These are phyloP conservation scores for Zophobas morio DNA, from an alignment of 1,140 invertebrate species.

Conservation along the genomic window DNA sequence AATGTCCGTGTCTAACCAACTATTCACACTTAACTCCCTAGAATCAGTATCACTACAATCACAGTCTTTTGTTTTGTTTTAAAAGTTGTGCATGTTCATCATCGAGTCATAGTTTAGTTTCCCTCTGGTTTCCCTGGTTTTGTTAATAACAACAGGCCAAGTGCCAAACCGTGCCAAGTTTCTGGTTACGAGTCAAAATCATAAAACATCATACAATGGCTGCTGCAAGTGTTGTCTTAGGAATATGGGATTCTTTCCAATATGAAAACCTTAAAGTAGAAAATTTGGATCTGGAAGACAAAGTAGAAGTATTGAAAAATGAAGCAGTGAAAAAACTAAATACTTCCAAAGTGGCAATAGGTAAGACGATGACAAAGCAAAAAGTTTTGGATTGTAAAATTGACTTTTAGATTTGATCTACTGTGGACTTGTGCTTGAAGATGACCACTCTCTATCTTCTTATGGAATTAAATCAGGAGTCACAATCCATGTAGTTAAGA, in stretches of 20 bases:
- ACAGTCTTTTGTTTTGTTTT: too few relatives aligned
- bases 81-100: too few relatives aligned
- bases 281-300: conserved; percentile 69
- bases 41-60: too few relatives aligned
- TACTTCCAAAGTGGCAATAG: conserved; percentile 68
- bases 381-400: conserved; percentile 12
- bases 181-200: neutral
- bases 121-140: neutral
- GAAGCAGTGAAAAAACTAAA: conserved; percentile 68
- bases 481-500: conserved; percentile 70
- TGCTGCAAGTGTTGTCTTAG: conserved; percentile 21
- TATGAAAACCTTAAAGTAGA: conserved; percentile 69
- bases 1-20: too few relatives aligned
- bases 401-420: conserved; percentile 70
- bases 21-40: too few relatives aligned
- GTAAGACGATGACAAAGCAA: conserved; percentile 61
- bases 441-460: conserved; percentile 69
- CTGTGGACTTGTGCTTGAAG: conserved; percentile 71
- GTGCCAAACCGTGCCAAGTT: too few relatives aligned
- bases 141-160: too few relatives aligned
- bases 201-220: neutral
- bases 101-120: too few relatives aligned
- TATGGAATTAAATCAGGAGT: conserved; percentile 70
- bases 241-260: conserved; percentile 47
- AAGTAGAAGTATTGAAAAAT: conserved; percentile 68